Evolutionary conservation across 1,140 invertebrate genomes (phyloP).

Genomic region (Trichomalopsis sarcophagae): DNA sequence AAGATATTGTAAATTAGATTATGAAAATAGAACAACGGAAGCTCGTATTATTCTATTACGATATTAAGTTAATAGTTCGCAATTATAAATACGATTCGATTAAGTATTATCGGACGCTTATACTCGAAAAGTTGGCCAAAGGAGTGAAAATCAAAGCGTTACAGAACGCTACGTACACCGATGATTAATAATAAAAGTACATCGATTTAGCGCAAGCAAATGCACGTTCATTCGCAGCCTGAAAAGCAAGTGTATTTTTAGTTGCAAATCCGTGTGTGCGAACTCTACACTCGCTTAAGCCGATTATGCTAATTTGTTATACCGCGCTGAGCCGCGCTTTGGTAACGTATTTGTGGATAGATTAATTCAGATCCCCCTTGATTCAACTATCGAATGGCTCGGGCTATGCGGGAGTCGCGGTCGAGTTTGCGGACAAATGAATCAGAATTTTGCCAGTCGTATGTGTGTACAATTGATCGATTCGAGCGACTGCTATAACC

Average conservation of each 20-base stretch:
- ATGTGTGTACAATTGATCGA: background rate
- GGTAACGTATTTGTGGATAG: background rate
- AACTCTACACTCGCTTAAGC: background rate
- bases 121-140: no score
- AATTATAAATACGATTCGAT: no score
- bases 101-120: no score
- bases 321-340: background rate
- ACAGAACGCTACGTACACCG: no score
- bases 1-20: no score
- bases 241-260: background rate
- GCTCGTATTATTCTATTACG: no score
- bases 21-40: no score
- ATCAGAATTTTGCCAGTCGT: background rate
- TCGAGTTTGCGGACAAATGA: background rate
- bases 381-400: background rate
- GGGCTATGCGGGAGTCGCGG: background rate
- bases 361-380: background rate
- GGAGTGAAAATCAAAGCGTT: no score
- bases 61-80: no score
- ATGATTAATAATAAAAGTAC: no score
- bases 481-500: background rate
- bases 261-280: background rate
- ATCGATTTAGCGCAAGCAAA: no score
- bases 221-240: background rate
- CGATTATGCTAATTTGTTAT: constrained; percentile 10